Conservation (phyloP, 2,888 invertebrate species). For the Patella ulyssiponensis region DNA sequence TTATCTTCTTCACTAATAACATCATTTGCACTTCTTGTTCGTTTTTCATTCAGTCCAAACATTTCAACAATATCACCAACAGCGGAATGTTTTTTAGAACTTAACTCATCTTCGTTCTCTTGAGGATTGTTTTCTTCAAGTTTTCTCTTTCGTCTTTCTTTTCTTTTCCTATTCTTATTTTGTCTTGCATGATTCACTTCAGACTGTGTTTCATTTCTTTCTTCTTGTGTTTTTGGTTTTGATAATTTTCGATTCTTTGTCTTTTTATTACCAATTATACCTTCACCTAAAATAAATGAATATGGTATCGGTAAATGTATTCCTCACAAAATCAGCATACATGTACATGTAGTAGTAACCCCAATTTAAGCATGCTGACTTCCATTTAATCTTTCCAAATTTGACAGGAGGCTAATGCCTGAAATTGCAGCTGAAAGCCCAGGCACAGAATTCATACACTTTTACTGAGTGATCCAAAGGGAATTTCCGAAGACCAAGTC, state of each 20-base stretch:
- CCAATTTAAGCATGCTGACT: too few species aligned
- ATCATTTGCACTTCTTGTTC: not conserved
- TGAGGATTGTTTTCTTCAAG: not conserved
- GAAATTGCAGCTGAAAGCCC: too few species aligned
- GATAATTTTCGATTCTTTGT: not conserved
- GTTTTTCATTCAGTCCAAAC: conserved; percentile 7
- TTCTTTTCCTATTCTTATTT: conserved; percentile 26
- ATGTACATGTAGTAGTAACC: too few species aligned
- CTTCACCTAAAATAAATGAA: conserved; percentile 3
- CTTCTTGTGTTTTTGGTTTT: conserved; percentile 28
- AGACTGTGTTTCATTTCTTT: conserved; percentile 2
- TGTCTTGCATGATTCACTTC: conserved; percentile 11
- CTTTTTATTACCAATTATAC: conserved; percentile 10
- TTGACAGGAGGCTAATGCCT: too few species aligned
- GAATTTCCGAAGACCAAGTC: too few species aligned
- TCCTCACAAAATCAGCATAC: too few species aligned
- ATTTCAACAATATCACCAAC: conserved; percentile 16
- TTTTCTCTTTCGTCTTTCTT: conserved; percentile 26
- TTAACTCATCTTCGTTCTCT: not conserved
- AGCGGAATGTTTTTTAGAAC: not conserved
- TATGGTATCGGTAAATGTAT: not conserved
- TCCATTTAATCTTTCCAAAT: too few species aligned
- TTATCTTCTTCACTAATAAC: conserved; percentile 5
- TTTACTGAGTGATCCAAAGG: too few species aligned
- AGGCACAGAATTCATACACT: too few species aligned